These are phyloP conservation scores for Trichoplusia ni DNA, from an alignment of 1,140 invertebrate species.

Conservation along the genomic window DNA sequence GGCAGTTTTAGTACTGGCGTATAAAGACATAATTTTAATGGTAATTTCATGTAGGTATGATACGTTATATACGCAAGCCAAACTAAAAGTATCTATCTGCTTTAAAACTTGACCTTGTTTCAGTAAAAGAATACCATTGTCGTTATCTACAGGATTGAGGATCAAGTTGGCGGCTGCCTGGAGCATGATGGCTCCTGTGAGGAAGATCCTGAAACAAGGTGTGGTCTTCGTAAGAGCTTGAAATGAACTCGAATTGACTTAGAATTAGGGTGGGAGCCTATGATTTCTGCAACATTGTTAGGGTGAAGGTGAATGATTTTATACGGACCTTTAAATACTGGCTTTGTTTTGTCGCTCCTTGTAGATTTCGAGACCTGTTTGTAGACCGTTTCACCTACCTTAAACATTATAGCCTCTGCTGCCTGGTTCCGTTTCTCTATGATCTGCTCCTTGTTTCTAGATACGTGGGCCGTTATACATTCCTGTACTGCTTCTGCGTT, in stretches of 20 bases:
- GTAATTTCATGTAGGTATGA: constrained; percentile 21
- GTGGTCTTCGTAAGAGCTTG: constrained; percentile 35
- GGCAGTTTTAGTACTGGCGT: constrained; percentile 16
- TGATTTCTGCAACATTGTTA: constrained; percentile 45
- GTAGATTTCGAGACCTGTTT: constrained; percentile 47
- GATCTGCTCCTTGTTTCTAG: constrained; percentile 44
- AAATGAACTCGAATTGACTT: constrained; percentile 45
- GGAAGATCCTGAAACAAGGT: constrained; percentile 38
- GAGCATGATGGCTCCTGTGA: constrained; percentile 38
- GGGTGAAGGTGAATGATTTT: constrained; percentile 47
- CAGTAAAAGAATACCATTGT: constrained; percentile 31
- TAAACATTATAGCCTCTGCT: constrained; percentile 35
- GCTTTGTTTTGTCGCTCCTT: constrained; percentile 42
- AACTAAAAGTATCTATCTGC: constrained; percentile 35
- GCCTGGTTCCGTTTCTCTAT: constrained; percentile 36
- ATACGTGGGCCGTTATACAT: constrained; percentile 29
- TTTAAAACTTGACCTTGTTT: constrained; percentile 31
- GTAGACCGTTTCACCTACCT: constrained; percentile 47
- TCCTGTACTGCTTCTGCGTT: constrained; percentile 36
- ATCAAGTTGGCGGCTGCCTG: constrained; percentile 26
- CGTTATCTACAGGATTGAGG: constrained; percentile 22
- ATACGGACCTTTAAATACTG: constrained; percentile 48
- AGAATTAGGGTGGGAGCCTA: constrained; percentile 43
- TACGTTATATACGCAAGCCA: constrained; percentile 29
- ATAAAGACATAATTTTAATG: constrained; percentile 20